Evolutionary conservation across 1,140 invertebrate genomes (phyloP), one percentile per base, ranked within the genome.

Genomic region (Tigriopus japonicus): DNA sequence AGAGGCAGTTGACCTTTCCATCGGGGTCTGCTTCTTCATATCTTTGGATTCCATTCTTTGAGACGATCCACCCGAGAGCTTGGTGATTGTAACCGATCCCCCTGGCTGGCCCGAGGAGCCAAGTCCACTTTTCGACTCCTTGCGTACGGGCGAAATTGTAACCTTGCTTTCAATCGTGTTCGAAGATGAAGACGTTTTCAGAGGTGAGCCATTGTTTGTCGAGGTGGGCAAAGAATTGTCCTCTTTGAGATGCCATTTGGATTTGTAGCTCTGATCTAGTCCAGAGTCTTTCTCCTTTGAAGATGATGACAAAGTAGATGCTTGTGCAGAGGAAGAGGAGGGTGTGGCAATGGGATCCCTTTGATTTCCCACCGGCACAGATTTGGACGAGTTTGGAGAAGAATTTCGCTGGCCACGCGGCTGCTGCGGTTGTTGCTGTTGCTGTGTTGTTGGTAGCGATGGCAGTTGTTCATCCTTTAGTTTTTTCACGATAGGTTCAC

Each of bases 1-100:
- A 9, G 28, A 35, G 28, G 28, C 28, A 35, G 28, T 35, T 3
- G 28, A 35, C 28, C 28, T 35, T 5, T 35, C 28, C 9, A 9
- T 35, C 3, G 21, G 45, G 45, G 2, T 21, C n/a, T 21, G 35
- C n/a, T 42, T 58, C 40, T 58, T 58, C 12, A 58, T 6, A 41
- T 58, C 56, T 41, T 58, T 58, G 23, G 56, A 42, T 15, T 23
- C 15, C 5, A 58, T 41, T 15, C 40, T 58, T 24, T 40, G 56
- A 13, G 56, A 41, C 24, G 17, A 17, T 7, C 56, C 56, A 6
- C 6, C 12, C 56, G 56, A 58, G 15, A 58, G 23, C 40, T 58
- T 58, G 42, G 56, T 58, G n/a, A 58, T 58, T 3, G 56, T 58
- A 2, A 58, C 56, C 3, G 23, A 40, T 14, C 40, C 40, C 15